These are phyloP conservation scores for Malaclemys terrapin DNA, from an alignment of 2,113 vertebrate species.

Conservation along the genomic window DNA sequence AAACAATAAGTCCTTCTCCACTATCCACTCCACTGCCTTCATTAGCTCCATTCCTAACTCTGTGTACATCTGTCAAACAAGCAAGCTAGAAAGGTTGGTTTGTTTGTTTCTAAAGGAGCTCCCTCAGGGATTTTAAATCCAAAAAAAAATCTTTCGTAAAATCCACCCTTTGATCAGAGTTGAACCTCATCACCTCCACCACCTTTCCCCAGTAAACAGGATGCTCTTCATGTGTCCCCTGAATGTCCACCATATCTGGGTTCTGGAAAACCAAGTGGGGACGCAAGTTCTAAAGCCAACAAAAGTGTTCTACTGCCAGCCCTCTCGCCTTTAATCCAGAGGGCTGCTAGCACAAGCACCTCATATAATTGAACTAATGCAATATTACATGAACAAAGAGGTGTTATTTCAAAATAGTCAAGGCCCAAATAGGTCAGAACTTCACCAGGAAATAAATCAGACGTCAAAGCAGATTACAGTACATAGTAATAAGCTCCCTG, in stretches of 20 bases:
- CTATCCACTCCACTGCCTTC: not conserved
- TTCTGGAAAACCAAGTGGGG: not conserved
- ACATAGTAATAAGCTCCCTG: not conserved
- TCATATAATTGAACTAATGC: not conserved
- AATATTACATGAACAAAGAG: not conserved
- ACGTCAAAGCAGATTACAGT: not conserved
- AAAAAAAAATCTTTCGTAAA: not conserved
- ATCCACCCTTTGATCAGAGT: not conserved
- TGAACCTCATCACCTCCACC: not conserved
- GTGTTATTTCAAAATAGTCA: too few species aligned
- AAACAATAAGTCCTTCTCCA: not conserved
- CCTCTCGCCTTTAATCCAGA: not conserved
- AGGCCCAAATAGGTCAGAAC: not conserved
- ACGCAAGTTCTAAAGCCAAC: not conserved
- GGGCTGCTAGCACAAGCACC: not conserved
- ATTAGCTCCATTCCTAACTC: not conserved
- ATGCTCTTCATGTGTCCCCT: not conserved
- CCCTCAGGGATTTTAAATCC: not conserved
- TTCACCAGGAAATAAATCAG: not conserved
- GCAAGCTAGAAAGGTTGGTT: not conserved
- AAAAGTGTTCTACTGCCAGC: not conserved
- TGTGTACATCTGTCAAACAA: not conserved
- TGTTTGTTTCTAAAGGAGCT: not conserved
- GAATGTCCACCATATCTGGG: not conserved
- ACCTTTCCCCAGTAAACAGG: not conserved